phyloP scores from a whole-genome alignment of 2,113 vertebrate genomes.

The Probosciger aterrimus region DNA sequence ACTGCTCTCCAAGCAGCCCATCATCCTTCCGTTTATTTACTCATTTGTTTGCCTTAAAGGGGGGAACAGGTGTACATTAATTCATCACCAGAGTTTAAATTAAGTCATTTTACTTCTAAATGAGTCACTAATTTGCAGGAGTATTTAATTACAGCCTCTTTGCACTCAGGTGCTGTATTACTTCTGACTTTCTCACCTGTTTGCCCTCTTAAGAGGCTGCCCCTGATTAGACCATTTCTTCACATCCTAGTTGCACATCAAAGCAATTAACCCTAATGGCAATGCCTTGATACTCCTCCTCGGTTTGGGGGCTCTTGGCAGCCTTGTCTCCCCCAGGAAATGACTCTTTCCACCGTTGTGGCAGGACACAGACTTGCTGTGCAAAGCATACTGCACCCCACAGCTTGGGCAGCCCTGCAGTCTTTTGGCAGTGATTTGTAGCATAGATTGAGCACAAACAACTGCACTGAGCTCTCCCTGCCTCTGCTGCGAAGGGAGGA shows the following conservation, averaged over 20 bases:
- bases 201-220: slow-evolving; percentile 53
- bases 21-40: slow-evolving; percentile 40
- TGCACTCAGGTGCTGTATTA: slow-evolving; percentile 65
- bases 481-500: neutral
- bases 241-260: slow-evolving; percentile 15
- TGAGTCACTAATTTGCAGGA: slow-evolving; percentile 67
- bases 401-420: neutral
- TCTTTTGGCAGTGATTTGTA: neutral
- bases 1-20: neutral
- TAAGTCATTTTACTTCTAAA: slow-evolving; percentile 74
- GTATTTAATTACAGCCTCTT: slow-evolving; percentile 71
- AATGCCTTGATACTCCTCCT: neutral
- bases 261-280: slow-evolving; percentile 59
- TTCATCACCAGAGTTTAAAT: slow-evolving; percentile 67
- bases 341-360: neutral
- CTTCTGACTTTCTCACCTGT: slow-evolving; percentile 69
- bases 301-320: neutral
- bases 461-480: neutral
- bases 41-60: slow-evolving; percentile 64
- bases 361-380: neutral
- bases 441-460: accelerated
- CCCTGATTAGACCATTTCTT: slow-evolving; percentile 53
- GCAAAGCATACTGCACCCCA: neutral
- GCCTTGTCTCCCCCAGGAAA: neutral
- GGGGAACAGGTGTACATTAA: slow-evolving; percentile 71